A percentile compares a stretch with the other conserved stretches of the same genome.
Evolutionary conservation across 2,888 invertebrate genomes (phyloP).

Genomic region (Andrena flavipes): DNA sequence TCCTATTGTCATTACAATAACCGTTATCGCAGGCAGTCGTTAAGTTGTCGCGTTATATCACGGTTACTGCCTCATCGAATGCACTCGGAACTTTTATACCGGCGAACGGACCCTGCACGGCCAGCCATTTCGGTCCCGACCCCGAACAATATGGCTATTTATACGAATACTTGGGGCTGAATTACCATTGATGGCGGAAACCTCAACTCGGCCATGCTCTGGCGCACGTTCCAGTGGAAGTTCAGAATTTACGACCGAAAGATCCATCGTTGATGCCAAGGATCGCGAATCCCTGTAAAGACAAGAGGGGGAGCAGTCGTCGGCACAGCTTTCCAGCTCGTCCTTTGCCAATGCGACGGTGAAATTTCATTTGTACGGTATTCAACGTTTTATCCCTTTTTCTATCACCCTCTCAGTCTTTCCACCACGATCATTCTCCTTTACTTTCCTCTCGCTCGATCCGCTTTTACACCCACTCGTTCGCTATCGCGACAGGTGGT

Average conservation of each 20-base stretch:
- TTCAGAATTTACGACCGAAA: conserved; percentile 4
- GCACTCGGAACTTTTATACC: conserved; percentile 20
- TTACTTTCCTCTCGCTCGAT: conserved; percentile 2
- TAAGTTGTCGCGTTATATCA: conserved; percentile 37
- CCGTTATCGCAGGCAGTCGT: conserved; percentile 54
- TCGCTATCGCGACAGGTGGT: conserved; percentile 40
- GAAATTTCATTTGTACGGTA: conserved; percentile 48
- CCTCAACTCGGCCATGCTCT: background rate
- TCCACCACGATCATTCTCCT: background rate
- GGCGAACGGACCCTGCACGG: background rate
- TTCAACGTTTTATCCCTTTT: conserved; percentile 12
- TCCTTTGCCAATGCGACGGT: conserved; percentile 22
- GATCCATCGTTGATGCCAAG: background rate
- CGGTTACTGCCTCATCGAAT: conserved; percentile 31
- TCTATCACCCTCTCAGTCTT: background rate
- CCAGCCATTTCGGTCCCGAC: conserved; percentile 12
- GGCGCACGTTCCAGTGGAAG: conserved; percentile 17
- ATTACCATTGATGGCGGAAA: conserved; percentile 31
- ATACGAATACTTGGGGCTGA: conserved; percentile 7
- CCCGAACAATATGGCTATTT: conserved; percentile 10
- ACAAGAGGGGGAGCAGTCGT: conserved; percentile 26
- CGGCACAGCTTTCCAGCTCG: conserved; percentile 12
- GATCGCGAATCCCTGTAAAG: conserved; percentile 25
- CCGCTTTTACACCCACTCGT: conserved; percentile 16
- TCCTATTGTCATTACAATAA: conserved; percentile 49